Conservation (phyloP, 2,797 vertebrate genomes). For the Pseudopleuronectes americanus region DNA sequence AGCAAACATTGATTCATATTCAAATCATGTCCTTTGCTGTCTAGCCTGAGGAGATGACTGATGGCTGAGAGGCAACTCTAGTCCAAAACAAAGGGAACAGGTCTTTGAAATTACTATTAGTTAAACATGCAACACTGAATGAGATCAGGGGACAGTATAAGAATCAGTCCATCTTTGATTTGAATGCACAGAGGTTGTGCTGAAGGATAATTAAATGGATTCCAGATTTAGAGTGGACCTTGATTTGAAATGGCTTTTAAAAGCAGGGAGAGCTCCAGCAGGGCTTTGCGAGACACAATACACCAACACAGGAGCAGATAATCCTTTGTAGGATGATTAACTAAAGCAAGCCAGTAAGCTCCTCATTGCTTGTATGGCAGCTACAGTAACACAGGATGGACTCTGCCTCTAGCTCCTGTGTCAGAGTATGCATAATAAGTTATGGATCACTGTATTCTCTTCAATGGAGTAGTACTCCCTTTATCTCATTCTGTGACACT, state of each 20-base stretch:
- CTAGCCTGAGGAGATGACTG: constrained; percentile 15
- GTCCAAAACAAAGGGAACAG: constrained; percentile 1
- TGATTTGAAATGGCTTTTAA: constrained; percentile 54
- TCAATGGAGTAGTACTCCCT: constrained; percentile 3
- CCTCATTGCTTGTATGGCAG: constrained; percentile 34
- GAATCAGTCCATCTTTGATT: constrained; percentile 39
- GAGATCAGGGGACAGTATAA: constrained; percentile 34
- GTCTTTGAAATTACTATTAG: background rate
- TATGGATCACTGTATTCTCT: constrained; percentile 26
- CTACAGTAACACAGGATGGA: constrained; percentile 11
- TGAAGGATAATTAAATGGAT: constrained; percentile 54
- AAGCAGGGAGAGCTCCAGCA: constrained; percentile 35
- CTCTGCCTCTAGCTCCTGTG: constrained; percentile 3
- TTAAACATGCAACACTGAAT: constrained; percentile 47
- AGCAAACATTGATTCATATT: constrained; percentile 11
- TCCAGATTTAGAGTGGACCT: constrained; percentile 43
- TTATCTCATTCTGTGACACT: constrained; percentile 43
- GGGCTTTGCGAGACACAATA: constrained; percentile 44
- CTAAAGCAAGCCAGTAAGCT: constrained; percentile 47
- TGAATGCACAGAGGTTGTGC: constrained; percentile 20
- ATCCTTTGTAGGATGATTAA: constrained; percentile 70
- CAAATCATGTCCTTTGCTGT: constrained; percentile 8
- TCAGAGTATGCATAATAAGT: background rate
- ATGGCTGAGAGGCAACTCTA: background rate
- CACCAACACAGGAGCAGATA: constrained; percentile 44